phyloP scores from a whole-genome alignment of 2,797 vertebrate species.

The Serranus cabrilla region DNA sequence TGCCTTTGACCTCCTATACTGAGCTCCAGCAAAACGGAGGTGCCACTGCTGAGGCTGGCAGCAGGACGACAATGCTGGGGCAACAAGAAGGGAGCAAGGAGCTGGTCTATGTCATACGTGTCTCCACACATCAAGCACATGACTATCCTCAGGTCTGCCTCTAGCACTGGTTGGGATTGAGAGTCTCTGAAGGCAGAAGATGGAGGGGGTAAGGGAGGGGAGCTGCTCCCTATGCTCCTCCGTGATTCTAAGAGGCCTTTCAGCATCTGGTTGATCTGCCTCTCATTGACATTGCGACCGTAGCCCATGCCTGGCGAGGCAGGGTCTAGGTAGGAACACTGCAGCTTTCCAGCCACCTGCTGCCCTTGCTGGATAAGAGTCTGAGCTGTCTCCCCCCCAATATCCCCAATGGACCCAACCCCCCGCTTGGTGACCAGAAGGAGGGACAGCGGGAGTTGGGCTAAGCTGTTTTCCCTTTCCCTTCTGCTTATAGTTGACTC shows the following conservation, averaged over 20 bases:
- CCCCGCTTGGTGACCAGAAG: constrained; percentile 95
- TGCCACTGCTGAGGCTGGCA: constrained; percentile 83
- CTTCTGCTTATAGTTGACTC: constrained; percentile 90
- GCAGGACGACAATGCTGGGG: constrained; percentile 90
- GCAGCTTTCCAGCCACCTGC: constrained; percentile 92
- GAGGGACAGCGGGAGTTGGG: constrained; percentile 90
- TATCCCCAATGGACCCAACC: constrained; percentile 88
- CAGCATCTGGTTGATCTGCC: constrained; percentile 93
- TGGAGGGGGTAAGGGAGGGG: constrained; percentile 82
- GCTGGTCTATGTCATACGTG: constrained; percentile 90
- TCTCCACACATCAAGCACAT: constrained; percentile 98
- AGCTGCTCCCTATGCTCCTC: constrained; percentile 87
- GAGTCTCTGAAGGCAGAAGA: constrained; percentile 89
- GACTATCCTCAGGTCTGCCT: constrained; percentile 92
- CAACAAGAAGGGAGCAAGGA: constrained; percentile 91
- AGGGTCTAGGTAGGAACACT: constrained; percentile 93
- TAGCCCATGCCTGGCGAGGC: constrained; percentile 93
- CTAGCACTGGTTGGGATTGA: constrained; percentile 82
- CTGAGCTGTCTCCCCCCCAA: constrained; percentile 94
- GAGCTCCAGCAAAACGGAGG: constrained; percentile 91
- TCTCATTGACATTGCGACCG: constrained; percentile 93
- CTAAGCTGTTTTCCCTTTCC: constrained; percentile 90
- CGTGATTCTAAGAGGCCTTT: constrained; percentile 92
- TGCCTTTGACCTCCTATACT: constrained; percentile 88
- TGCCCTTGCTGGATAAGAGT: constrained; percentile 94